Evolutionary conservation across 2,113 vertebrate genomes (phyloP).

Genomic region (Loxodonta africana): DNA sequence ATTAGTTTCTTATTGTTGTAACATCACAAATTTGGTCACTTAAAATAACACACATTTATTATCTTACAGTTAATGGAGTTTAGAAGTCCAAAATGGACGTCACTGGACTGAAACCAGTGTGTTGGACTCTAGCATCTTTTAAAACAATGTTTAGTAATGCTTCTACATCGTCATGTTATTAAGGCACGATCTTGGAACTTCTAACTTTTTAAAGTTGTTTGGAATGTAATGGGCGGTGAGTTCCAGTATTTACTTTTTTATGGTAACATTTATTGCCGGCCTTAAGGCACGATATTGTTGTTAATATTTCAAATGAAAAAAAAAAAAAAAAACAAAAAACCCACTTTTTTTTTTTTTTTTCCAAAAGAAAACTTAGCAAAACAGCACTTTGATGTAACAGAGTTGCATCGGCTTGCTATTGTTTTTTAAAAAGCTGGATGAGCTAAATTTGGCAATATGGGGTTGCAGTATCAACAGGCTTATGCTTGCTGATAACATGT

Average conservation of each 20-base stretch:
- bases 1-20: too few relatives aligned
- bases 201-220: slow-evolving; percentile 3
- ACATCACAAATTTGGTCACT: too few relatives aligned
- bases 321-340: not conserved
- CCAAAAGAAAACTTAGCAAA: not conserved
- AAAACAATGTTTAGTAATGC: not conserved
- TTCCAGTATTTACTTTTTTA: not conserved
- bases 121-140: too few relatives aligned
- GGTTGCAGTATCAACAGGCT: not conserved
- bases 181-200: not conserved
- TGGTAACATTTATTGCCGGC: not conserved
- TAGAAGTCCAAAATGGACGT: too few relatives aligned
- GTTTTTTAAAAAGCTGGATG: not conserved
- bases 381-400: not conserved
- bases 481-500: not conserved
- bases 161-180: not conserved
- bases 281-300: not conserved
- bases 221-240: not conserved
- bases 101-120: too few relatives aligned
- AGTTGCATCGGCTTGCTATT: not conserved
- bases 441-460: not conserved
- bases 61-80: too few relatives aligned
- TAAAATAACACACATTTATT: too few relatives aligned
- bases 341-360: not conserved
- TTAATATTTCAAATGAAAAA: slow-evolving; percentile 6